Evolutionary conservation across 2,888 invertebrate species (phyloP).

Genomic region (Tiliacea citrago): DNA sequence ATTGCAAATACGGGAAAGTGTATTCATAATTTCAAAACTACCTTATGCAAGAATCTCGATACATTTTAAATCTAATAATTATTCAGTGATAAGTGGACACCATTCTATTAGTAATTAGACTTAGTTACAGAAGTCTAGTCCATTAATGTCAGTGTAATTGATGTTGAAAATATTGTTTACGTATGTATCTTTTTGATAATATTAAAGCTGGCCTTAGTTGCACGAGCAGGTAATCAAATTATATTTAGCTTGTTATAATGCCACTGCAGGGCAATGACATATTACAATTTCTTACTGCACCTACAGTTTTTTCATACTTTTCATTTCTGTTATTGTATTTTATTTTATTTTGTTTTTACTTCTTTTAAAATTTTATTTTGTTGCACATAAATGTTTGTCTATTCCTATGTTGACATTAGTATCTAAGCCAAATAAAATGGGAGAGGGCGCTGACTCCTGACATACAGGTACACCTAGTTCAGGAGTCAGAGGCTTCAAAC

Average conservation of each 20-base stretch:
- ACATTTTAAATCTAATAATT: conserved; percentile 11
- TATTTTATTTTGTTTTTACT: no score
- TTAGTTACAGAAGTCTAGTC: not conserved
- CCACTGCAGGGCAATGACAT: not conserved
- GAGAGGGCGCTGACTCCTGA: no score
- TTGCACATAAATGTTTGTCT: no score
- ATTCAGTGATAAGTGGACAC: conserved; percentile 12
- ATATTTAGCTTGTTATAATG: no score
- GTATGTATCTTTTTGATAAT: not conserved
- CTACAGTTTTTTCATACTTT: no score
- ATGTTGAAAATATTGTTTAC: not conserved
- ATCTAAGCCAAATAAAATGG: no score
- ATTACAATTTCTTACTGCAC: no score
- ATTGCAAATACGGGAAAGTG: conserved; percentile 14
- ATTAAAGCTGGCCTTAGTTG: not conserved
- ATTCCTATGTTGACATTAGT: no score
- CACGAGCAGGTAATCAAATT: not conserved
- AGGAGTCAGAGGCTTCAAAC: no score
- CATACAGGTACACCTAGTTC: no score
- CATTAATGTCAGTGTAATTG: conserved; percentile 5
- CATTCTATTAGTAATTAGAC: conserved; percentile 38
- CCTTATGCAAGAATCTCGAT: conserved; percentile 24
- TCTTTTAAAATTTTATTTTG: no score
- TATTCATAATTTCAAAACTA: not conserved
- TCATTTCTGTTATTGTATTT: no score